Conservation (phyloP, 1,140 invertebrate species). For the Eciton burchellii region DNA sequence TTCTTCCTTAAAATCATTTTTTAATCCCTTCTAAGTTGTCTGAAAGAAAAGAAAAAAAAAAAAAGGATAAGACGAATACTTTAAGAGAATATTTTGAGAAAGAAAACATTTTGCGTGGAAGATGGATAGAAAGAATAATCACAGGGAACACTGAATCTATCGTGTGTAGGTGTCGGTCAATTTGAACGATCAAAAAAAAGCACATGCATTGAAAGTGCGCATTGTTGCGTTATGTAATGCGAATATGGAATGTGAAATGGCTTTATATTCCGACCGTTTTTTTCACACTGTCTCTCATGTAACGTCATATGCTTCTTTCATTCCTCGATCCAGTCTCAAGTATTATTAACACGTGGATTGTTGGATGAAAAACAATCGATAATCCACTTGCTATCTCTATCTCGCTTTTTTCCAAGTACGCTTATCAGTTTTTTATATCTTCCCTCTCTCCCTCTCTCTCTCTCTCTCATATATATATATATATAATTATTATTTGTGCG, state of each 20-base stretch:
- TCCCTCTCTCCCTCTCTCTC: conserved; percentile 7
- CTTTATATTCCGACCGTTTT: conserved; percentile 45
- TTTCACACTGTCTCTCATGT: conserved; percentile 40
- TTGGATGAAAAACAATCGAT: conserved; percentile 55
- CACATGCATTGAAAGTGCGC: background rate
- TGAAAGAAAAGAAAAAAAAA: background rate
- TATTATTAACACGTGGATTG: conserved; percentile 42
- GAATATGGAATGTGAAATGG: conserved; percentile 19
- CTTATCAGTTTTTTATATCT: background rate
- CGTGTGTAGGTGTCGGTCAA: too few species aligned
- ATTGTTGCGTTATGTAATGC: conserved; percentile 29
- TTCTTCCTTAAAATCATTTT: too few species aligned
- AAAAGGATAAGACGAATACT: conserved; percentile 8
- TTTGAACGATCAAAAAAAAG: background rate
- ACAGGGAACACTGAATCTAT: background rate
- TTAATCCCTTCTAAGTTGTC: too few species aligned
- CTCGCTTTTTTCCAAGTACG: conserved; percentile 44
- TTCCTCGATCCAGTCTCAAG: conserved; percentile 20
- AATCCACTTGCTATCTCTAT: conserved; percentile 35
- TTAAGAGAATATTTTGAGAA: background rate
- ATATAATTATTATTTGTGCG: too few species aligned
- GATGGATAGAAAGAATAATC: background rate
- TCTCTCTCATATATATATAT: background rate
- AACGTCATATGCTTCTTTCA: conserved; percentile 33
- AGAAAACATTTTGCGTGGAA: background rate